phyloP scores from a whole-genome alignment of 2,888 invertebrate genomes.

The Sminthurides aquaticus region DNA sequence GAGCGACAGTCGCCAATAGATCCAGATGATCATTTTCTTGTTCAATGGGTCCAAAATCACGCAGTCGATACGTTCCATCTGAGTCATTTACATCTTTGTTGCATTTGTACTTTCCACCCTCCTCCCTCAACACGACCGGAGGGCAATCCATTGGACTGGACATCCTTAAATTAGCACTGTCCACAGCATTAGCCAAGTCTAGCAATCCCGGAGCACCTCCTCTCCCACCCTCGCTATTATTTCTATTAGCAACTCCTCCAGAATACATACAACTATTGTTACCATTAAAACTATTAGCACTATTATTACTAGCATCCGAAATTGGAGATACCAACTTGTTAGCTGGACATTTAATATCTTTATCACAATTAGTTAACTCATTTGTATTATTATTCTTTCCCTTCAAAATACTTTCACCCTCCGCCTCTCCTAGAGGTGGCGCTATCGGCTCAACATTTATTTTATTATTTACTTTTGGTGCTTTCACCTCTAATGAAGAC shows the following conservation, averaged over 20 bases:
- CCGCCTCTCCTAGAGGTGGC: too few species aligned
- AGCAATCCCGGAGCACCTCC: background rate
- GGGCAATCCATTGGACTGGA: too few species aligned
- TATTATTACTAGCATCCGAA: too few species aligned
- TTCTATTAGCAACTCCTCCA: background rate
- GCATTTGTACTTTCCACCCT: background rate
- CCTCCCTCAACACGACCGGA: too few species aligned
- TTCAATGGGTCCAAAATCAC: conserved; percentile 1
- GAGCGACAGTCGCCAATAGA: conserved; percentile 41
- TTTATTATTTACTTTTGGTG: too few species aligned
- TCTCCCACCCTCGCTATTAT: background rate
- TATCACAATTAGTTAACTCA: conserved; percentile 19
- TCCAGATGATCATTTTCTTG: conserved; percentile 35
- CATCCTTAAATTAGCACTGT: too few species aligned
- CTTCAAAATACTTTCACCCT: background rate
- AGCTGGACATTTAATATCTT: conserved; percentile 16
- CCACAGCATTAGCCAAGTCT: background rate
- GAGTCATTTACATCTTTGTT: too few species aligned
- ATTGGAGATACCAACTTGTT: too few species aligned
- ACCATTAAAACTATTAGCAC: background rate
- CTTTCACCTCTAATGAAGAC: too few species aligned
- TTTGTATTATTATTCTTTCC: background rate
- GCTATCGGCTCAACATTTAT: background rate
- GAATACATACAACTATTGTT: conserved; percentile 1
- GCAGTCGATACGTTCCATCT: too few species aligned